Evolutionary conservation across 1,140 invertebrate species (phyloP), one percentile per base, ranked within the genome.

Genomic region (Drosophila insularis): DNA sequence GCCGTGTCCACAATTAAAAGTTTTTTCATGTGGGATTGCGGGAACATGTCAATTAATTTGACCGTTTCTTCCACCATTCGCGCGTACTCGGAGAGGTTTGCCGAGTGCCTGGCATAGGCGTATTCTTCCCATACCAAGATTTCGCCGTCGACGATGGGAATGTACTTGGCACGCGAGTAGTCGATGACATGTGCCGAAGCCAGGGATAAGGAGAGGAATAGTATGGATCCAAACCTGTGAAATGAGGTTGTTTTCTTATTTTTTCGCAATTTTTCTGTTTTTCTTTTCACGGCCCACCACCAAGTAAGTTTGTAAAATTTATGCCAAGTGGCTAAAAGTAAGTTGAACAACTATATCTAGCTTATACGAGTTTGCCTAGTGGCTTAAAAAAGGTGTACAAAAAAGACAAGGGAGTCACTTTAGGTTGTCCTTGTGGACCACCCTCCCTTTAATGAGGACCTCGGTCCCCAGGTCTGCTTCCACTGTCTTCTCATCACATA

Each of bases 111-210:
- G 37, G 37, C 37, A 39, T 39, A 39, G 37, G 37, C 37, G 37
- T 39, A 39, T 39, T 39, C 13, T 4, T 39, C 37, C 37, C 37
- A 39, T 39, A 39, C 13, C 37, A 39, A 39, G 37, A 39, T 14
- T 59, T 53, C 6, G 31, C 64, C 56, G 21, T 54, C 56, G 4
- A 37, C 8, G 40, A 67, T 37, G 40, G 56, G 43, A 39, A 54
- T 60, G 32, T 53, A 67, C 43, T 54, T 53, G n/a, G 40, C 65
- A 53, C 31, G 55, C 4, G 55, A 67, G 17, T 59, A 59, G 39
- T 67, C 17, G 3, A 31, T 59, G 13, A 59, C n/a, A 8, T 50
- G 64, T 19, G 64, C 56, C 31, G 56, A 67, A 39, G 60, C 27
- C 60, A 31, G 37, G 37, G 37, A 39, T 39, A 39, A 39, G 37